phyloP scores from a whole-genome alignment of 2,888 invertebrate genomes.

The Perithous albicinctus region DNA sequence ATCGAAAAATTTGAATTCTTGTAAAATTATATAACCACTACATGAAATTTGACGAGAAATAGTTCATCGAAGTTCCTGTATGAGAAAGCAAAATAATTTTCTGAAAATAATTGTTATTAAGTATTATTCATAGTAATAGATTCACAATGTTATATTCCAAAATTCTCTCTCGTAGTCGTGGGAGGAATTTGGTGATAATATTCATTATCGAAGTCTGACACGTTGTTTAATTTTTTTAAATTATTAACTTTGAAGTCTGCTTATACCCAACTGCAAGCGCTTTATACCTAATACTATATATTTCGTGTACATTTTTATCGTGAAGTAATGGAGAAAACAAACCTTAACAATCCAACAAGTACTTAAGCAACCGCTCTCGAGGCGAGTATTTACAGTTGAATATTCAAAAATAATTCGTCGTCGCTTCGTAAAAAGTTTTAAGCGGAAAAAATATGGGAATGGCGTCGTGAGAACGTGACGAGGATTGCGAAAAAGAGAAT shows the following conservation, averaged over 20 bases:
- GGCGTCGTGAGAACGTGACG: not conserved
- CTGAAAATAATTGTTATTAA: no score
- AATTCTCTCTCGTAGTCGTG: no score
- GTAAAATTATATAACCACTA: no score
- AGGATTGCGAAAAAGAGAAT: not conserved
- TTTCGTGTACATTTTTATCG: not conserved
- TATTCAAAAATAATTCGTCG: slow-evolving; percentile 69
- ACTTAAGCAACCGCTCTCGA: slow-evolving; percentile 7
- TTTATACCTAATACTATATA: not conserved
- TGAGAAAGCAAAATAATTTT: no score
- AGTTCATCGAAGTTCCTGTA: no score
- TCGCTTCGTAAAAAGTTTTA: slow-evolving; percentile 62
- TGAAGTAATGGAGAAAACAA: not conserved
- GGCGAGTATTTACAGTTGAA: slow-evolving; percentile 66
- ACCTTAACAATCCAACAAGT: slow-evolving; percentile 16
- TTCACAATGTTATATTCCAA: no score
- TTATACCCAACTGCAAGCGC: not conserved
- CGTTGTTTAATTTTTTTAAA: not conserved
- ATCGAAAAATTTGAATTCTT: no score
- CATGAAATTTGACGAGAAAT: no score
- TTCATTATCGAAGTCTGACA: no score
- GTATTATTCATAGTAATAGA: no score
- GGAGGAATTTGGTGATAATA: no score
- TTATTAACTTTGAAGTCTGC: not conserved
- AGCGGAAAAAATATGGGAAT: slow-evolving; percentile 45